phyloP scores from a whole-genome alignment of 2,888 invertebrate species.

The Drosophila tripunctata region DNA sequence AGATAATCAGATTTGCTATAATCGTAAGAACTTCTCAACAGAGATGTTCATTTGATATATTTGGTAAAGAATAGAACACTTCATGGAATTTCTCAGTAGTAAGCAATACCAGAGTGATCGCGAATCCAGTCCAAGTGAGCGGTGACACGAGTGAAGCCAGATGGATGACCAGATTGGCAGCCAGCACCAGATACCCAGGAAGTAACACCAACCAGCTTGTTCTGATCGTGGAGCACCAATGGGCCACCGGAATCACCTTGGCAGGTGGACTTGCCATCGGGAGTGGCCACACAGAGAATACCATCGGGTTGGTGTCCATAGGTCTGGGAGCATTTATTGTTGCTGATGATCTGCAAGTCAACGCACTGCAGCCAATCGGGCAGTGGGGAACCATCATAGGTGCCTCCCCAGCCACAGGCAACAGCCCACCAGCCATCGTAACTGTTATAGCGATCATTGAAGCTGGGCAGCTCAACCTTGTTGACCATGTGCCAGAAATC shows the following conservation, averaged over 20 bases:
- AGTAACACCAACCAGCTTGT: constrained; percentile 55
- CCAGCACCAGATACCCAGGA: constrained; percentile 54
- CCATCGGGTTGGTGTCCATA: constrained; percentile 71
- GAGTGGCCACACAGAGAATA: constrained; percentile 59
- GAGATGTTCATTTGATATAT: neutral
- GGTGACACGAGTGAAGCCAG: constrained; percentile 57
- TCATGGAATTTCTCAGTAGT: neutral
- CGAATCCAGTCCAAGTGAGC: constrained; percentile 65
- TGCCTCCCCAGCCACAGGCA: constrained; percentile 85
- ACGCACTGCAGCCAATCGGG: constrained; percentile 80
- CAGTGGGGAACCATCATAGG: constrained; percentile 53
- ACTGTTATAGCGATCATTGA: constrained; percentile 55
- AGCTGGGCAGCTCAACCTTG: constrained; percentile 50
- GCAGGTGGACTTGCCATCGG: constrained; percentile 77
- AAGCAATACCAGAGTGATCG: constrained; percentile 41
- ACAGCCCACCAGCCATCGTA: constrained; percentile 63
- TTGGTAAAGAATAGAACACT: neutral
- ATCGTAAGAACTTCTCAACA: neutral
- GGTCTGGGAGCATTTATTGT: constrained; percentile 80
- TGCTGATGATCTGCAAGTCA: constrained; percentile 77
- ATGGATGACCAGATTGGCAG: constrained; percentile 49
- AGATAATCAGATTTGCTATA: neutral
- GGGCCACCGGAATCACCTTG: constrained; percentile 82
- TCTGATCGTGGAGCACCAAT: constrained; percentile 51
- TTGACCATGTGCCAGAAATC: constrained; percentile 40